phyloP scores from a whole-genome alignment of 2,888 invertebrate species.

The Eurois occulta region DNA sequence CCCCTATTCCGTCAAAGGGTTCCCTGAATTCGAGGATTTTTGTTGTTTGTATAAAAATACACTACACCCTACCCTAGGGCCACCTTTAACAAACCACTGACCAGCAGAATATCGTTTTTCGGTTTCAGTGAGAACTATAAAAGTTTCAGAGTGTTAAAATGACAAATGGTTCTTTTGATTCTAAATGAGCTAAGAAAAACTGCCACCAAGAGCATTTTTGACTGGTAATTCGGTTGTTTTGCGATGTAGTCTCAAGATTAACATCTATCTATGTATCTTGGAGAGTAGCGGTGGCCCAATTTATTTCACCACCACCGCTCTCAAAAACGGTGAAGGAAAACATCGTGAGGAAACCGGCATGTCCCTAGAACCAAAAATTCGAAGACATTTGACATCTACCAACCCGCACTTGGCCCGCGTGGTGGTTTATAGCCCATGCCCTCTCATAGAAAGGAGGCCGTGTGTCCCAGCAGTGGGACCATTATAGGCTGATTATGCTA shows the following conservation, averaged over 20 bases:
- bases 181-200: neutral
- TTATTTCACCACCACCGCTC: no score
- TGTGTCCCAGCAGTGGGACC: no score
- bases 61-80: neutral
- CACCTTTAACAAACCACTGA: neutral
- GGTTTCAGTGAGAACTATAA: neutral
- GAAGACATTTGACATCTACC: no score
- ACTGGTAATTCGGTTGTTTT: neutral
- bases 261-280: no score
- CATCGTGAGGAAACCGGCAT: no score
- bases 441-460: no score
- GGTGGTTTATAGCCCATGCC: no score
- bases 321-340: no score
- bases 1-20: neutral
- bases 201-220: neutral
- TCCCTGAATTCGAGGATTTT: neutral
- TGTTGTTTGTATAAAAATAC: neutral
- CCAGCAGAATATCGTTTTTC: neutral
- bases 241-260: neutral
- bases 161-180: neutral
- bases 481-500: no score
- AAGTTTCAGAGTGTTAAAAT: neutral
- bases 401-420: no score
- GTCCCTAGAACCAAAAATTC: no score
- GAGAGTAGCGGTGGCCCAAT: no score